Percentiles rank a stretch among this genome's conserved stretches.
Conservation (phyloP, 2,888 invertebrate genomes). For the Phengaris alcon region DNA sequence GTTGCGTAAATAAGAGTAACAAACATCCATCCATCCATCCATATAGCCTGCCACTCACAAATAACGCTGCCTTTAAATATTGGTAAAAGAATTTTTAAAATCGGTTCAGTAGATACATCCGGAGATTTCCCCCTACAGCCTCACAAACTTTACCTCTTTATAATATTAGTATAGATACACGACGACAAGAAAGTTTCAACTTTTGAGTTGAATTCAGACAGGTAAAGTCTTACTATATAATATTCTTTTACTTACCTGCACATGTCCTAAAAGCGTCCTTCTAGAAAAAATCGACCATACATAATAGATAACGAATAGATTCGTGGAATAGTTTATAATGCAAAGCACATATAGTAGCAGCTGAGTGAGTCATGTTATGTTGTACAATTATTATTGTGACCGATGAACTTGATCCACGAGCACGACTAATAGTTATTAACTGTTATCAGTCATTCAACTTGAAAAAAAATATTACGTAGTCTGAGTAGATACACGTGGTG, state of each 20-base stretch:
- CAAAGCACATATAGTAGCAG: neutral
- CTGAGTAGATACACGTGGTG: too few species aligned
- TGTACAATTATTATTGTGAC: neutral
- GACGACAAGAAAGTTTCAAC: neutral
- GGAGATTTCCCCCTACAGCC: too few species aligned
- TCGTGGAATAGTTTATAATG: neutral
- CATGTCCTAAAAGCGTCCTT: neutral
- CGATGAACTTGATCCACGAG: neutral
- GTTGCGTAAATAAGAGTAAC: too few species aligned
- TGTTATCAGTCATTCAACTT: neutral
- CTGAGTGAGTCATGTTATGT: neutral
- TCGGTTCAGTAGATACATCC: too few species aligned
- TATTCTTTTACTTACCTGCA: neutral
- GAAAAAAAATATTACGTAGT: neutral
- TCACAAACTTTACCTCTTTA: too few species aligned
- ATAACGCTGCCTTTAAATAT: too few species aligned
- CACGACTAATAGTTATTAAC: neutral
- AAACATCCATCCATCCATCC: too few species aligned
- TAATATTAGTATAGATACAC: neutral
- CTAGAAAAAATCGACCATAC: conserved; percentile 1
- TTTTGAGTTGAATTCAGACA: neutral
- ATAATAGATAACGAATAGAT: conserved; percentile 6
- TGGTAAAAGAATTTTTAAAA: too few species aligned
- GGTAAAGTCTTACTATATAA: neutral
- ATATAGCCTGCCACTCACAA: too few species aligned